Evolutionary conservation across 1,140 invertebrate genomes (phyloP).

Genomic region (Drosophila athabasca): DNA sequence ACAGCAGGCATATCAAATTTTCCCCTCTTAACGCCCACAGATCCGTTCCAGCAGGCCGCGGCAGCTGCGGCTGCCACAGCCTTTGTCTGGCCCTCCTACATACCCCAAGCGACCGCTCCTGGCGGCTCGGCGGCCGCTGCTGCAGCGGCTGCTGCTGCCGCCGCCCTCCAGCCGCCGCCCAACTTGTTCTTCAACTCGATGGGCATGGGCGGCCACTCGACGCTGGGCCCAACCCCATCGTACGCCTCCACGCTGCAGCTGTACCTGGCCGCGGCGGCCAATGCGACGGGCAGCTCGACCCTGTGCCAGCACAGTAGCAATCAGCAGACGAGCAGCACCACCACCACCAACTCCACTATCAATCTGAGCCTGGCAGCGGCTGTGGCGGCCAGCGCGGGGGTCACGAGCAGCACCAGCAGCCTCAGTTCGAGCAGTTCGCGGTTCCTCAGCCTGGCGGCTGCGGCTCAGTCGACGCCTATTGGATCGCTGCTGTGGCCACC

Average conservation of each 20-base stretch:
- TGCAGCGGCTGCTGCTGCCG: conserved; percentile 85
- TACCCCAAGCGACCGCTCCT: conserved; percentile 85
- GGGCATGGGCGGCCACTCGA: conserved; percentile 57
- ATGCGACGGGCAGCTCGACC: conserved; percentile 72
- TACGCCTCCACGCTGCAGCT: conserved; percentile 84
- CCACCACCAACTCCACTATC: conserved; percentile 72
- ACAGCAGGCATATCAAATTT: conserved; percentile 81
- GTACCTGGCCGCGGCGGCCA: conserved; percentile 84
- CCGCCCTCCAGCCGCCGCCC: conserved; percentile 85
- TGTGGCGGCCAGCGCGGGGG: conserved; percentile 25
- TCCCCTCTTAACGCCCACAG: conserved; percentile 85
- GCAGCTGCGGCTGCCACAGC: conserved; percentile 85
- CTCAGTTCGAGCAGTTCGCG: conserved; percentile 62
- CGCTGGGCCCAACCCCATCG: conserved; percentile 84
- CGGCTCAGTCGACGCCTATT: conserved; percentile 49
- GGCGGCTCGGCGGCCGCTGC: conserved; percentile 84
- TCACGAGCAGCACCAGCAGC: conserved; percentile 48
- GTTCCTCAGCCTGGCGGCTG: conserved; percentile 61
- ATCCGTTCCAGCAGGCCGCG: conserved; percentile 90
- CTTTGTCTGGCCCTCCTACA: conserved; percentile 80
- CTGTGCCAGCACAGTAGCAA: conserved; percentile 72
- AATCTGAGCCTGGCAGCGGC: conserved; percentile 68
- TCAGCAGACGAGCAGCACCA: conserved; percentile 69
- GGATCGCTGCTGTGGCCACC: conserved; percentile 67
- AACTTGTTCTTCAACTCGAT: conserved; percentile 82